These are phyloP conservation scores for Synanthedon vespiformis DNA, from an alignment of 2,888 invertebrate species.

Conservation along the genomic window DNA sequence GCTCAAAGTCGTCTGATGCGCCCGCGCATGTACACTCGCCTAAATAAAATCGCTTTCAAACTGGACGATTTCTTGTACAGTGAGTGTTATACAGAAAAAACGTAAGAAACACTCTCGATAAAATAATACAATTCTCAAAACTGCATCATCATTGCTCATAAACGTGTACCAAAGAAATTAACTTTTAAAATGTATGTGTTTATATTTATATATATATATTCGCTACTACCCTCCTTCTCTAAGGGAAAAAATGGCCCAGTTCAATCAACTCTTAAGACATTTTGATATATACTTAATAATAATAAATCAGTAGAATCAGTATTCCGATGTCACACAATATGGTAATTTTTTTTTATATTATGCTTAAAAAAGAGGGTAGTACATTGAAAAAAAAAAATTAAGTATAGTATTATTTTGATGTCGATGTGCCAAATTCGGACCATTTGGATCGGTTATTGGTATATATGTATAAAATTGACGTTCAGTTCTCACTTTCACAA, in stretches of 20 bases:
- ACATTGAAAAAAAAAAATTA: background rate
- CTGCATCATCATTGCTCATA: conserved; percentile 49
- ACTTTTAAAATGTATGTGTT: conserved; percentile 25
- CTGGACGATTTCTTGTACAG: too few relatives aligned
- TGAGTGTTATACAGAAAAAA: too few relatives aligned
- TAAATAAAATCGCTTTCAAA: too few relatives aligned
- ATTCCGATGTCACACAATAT: conserved; percentile 2
- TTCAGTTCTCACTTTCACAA: background rate
- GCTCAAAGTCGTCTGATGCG: background rate
- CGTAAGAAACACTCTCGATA: too few relatives aligned
- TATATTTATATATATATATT: conserved; percentile 6
- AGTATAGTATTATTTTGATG: conserved; percentile 44
- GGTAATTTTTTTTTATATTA: conserved; percentile 2
- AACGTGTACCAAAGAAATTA: conserved; percentile 61
- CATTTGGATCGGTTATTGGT: conserved; percentile 35
- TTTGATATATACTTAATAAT: background rate
- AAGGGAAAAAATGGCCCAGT: background rate
- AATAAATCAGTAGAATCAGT: background rate
- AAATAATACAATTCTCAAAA: too few relatives aligned
- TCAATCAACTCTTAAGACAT: background rate
- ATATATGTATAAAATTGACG: conserved; percentile 12
- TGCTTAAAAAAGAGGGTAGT: background rate
- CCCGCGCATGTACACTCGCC: too few relatives aligned
- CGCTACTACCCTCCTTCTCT: background rate
- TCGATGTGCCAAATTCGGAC: conserved; percentile 63